These are phyloP conservation scores for Sebastes cheni DNA, from an alignment of 2,797 vertebrate genomes.

Conservation along the genomic window DNA sequence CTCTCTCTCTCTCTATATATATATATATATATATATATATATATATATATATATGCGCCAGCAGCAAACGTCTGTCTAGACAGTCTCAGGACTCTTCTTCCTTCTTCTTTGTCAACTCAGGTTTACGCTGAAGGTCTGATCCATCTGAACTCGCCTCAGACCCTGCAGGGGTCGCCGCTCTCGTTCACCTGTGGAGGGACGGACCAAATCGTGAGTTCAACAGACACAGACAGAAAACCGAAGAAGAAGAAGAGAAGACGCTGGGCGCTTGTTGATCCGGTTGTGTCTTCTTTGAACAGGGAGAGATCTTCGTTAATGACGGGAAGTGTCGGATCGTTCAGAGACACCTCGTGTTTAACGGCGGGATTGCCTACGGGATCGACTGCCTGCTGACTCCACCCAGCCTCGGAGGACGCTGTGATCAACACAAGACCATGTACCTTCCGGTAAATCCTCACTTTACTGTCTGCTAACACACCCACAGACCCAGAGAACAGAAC, in stretches of 20 bases:
- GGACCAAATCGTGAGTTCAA: slow-evolving; percentile 80
- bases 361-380: slow-evolving; percentile 90
- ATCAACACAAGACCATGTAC: slow-evolving; percentile 74
- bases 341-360: slow-evolving; percentile 85
- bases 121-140: slow-evolving; percentile 80
- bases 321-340: slow-evolving; percentile 86
- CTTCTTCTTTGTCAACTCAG: slow-evolving; percentile 67
- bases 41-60: too few species aligned
- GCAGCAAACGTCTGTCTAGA: too few species aligned
- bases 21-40: too few species aligned
- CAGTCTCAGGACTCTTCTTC: neutral
- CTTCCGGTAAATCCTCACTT: slow-evolving; percentile 71
- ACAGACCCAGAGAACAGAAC: too few species aligned
- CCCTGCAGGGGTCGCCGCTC: slow-evolving; percentile 89
- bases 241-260: neutral
- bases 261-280: rapidly evolving
- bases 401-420: slow-evolving; percentile 90
- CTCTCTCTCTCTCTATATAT: too few species aligned
- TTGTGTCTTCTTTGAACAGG: slow-evolving; percentile 72
- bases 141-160: slow-evolving; percentile 76
- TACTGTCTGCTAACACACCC: too few species aligned
- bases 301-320: slow-evolving; percentile 86
- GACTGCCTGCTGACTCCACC: slow-evolving; percentile 90
- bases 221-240: neutral
- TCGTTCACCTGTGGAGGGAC: slow-evolving; percentile 83